Evolutionary conservation across 2,888 invertebrate genomes (phyloP), one percentile per base, ranked within the genome.

Genomic region (Cerceris ruficornis): DNA sequence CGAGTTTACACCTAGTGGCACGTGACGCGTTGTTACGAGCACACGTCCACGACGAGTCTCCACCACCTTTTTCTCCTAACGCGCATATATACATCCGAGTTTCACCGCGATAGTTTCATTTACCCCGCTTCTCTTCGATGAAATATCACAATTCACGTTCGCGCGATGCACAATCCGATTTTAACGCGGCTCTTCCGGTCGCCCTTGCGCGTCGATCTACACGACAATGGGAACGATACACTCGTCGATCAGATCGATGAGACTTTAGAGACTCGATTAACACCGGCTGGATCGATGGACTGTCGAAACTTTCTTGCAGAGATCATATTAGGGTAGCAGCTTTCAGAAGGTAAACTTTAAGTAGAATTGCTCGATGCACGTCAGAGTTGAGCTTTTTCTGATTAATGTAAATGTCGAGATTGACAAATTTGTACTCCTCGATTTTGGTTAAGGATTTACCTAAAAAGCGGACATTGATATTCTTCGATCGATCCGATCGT

Each of bases 111-210:
- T 67, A 15, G n/a, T 41, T 8, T 8, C 13, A 14, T 17, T 55
- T 50, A 50, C 28, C n/a, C 39, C 41, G 64, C 13, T 17, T 41
- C 11, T 46, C 52, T 50, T 60, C 9, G n/a, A 8, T 0, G 49
- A 54, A 28, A 52, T 70, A 74, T 67, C 79, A 80, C 79, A 28
- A 28, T 78, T 57, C 78, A 64, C 79, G 55, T 74, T 70, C 78
- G 77, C 78, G 64, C 72, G 61, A 66, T 15, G 55, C 73, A 78
- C 73, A 60, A 79, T 69, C 69, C 6, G 65, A 69, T 49, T 15
- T 28, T 46, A 57, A 59, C 42, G 28, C 28, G 46, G 17, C 41
- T 67, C 54, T 54, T 58, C 42, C 50, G 49, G 28, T 5, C 77
- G 49, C 46, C 39, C n/a, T 60, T n/a, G 41, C n/a, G 42, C 55